Evolutionary conservation across 1,140 invertebrate species (phyloP).

Genomic region (Cryptotermes secundus): DNA sequence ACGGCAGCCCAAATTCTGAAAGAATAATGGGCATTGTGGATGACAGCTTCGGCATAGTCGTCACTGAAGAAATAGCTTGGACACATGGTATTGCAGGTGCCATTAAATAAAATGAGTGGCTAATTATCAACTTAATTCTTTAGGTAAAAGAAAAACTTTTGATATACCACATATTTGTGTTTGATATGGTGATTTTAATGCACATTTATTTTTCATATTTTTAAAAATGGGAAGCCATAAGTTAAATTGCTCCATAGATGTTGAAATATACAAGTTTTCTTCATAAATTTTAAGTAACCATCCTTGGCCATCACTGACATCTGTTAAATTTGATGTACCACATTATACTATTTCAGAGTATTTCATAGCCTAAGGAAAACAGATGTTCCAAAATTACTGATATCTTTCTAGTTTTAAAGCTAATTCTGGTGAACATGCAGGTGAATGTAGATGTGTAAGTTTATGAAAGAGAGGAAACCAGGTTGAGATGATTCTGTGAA

Average conservation of each 20-base stretch:
- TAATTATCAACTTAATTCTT: background rate
- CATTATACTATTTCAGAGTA: background rate
- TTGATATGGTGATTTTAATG: background rate
- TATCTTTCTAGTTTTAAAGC: too few relatives aligned
- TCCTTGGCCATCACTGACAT: background rate
- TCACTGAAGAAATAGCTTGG: background rate
- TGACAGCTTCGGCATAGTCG: background rate
- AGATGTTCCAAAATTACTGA: background rate
- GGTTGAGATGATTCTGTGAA: too few relatives aligned
- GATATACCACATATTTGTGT: background rate
- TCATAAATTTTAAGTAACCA: background rate
- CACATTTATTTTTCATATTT: background rate
- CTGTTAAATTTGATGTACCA: background rate
- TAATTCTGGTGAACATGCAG: too few relatives aligned
- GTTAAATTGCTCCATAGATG: background rate
- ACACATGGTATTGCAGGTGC: background rate
- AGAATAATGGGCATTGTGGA: background rate
- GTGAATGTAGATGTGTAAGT: too few relatives aligned
- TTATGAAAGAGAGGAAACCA: too few relatives aligned
- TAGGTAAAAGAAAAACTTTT: background rate
- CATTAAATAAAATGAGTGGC: background rate
- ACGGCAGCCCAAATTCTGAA: background rate
- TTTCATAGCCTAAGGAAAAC: background rate
- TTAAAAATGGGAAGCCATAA: background rate
- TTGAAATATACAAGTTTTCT: background rate